phyloP scores from a whole-genome alignment of 2,888 invertebrate genomes.

The Nomada flava region DNA sequence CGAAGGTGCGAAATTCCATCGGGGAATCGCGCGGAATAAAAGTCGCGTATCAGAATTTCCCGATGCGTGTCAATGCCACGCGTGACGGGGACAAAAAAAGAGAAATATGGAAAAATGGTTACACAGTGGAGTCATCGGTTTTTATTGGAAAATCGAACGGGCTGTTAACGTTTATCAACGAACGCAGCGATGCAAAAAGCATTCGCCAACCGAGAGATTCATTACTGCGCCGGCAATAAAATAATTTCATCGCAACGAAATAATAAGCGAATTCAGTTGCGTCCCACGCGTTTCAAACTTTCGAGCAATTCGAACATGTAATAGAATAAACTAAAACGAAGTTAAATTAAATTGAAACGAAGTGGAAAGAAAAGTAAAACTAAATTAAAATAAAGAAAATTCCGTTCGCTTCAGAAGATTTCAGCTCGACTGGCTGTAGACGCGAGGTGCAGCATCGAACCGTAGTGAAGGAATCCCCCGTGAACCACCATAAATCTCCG shows the following conservation, averaged over 20 bases:
- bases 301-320: too few relatives aligned
- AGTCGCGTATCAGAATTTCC: neutral
- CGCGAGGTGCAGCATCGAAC: neutral
- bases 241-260: too few relatives aligned
- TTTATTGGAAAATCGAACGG: neutral
- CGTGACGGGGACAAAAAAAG: neutral
- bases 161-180: neutral
- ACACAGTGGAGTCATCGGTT: constrained; percentile 1
- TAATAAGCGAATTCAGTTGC: too few relatives aligned
- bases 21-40: neutral
- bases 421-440: neutral
- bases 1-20: too few relatives aligned
- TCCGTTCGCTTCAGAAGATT: too few relatives aligned
- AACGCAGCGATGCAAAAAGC: constrained; percentile 3
- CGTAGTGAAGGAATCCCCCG: neutral
- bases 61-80: constrained; percentile 34
- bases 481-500: neutral
- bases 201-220: neutral
- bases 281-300: too few relatives aligned
- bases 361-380: too few relatives aligned
- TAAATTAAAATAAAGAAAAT: too few relatives aligned
- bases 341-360: too few relatives aligned
- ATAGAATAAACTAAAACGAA: too few relatives aligned
- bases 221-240: neutral
- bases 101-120: neutral